Conservation (phyloP, 2,888 invertebrate species). For the Sarcophaga caerulescens region DNA sequence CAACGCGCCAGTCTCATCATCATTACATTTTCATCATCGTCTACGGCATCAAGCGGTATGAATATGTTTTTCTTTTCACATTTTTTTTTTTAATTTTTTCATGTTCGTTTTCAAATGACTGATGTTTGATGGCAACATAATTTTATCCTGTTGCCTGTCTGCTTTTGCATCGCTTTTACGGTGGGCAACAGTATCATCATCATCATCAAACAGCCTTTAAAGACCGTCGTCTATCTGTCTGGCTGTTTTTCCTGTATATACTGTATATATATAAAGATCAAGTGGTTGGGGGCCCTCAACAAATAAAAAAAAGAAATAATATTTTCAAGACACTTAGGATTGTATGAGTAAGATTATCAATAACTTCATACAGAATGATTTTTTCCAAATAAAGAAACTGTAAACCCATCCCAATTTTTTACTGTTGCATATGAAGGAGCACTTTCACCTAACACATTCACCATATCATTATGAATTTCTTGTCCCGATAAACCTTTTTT, state of each 20-base stretch:
- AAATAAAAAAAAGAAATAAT: conserved; percentile 7
- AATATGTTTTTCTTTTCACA: conserved; percentile 1
- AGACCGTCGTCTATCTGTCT: conserved; percentile 65
- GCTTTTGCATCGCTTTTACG: conserved; percentile 8
- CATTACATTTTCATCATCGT: conserved; percentile 30
- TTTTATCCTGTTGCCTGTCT: conserved; percentile 63
- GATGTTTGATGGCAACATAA: conserved; percentile 63
- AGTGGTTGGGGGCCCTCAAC: conserved; percentile 54
- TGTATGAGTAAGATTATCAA: too few relatives aligned
- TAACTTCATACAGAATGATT: too few relatives aligned
- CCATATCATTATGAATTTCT: too few relatives aligned
- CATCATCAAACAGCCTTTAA: conserved; percentile 38
- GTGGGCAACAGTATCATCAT: neutral
- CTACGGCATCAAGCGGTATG: conserved; percentile 15
- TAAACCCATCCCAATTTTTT: too few relatives aligned
- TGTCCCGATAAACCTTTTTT: too few relatives aligned
- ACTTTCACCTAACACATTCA: too few relatives aligned
- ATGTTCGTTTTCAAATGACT: conserved; percentile 37
- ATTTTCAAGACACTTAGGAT: neutral
- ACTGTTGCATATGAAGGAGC: too few relatives aligned
- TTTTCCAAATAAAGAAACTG: too few relatives aligned
- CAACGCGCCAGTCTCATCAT: conserved; percentile 45
- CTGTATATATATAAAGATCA: conserved; percentile 58
- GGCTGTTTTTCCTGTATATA: conserved; percentile 58
- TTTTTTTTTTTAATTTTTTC: neutral